Evolutionary conservation across 1,140 invertebrate genomes (phyloP).

Genomic region (Zaprionus inermis): DNA sequence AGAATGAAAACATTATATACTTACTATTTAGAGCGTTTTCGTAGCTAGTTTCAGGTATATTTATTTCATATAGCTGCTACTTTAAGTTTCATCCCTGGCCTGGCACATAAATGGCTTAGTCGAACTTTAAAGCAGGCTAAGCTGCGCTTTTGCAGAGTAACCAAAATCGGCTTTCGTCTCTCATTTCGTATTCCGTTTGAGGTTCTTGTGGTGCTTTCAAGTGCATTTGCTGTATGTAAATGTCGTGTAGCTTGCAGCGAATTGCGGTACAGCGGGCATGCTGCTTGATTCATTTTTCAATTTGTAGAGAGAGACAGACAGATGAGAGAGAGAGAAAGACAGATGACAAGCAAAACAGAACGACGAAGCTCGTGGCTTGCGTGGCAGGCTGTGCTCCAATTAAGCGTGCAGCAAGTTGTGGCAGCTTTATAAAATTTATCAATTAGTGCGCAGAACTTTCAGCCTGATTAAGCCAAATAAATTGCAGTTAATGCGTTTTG

Average conservation of each 20-base stretch:
- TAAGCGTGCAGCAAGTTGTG: conserved; percentile 32
- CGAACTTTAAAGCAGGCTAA: not conserved
- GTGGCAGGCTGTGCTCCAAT: conserved; percentile 37
- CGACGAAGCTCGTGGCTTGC: not conserved
- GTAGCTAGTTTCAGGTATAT: not conserved
- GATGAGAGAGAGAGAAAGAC: not conserved
- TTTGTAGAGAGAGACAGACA: conserved; percentile 27
- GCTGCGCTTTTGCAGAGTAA: not conserved
- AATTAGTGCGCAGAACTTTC: conserved; percentile 56
- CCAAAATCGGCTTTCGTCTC: conserved; percentile 1
- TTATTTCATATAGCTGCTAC: too few relatives aligned
- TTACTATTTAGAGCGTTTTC: not conserved
- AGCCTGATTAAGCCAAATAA: conserved; percentile 63
- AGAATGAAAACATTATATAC: too few relatives aligned
- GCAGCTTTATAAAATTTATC: conserved; percentile 43
- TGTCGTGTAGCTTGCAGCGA: conserved; percentile 46
- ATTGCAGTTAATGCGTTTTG: conserved; percentile 45
- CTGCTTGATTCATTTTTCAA: conserved; percentile 35
- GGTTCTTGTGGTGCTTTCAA: not conserved
- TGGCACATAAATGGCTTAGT: not conserved
- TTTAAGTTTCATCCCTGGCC: not conserved
- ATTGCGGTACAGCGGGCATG: conserved; percentile 26
- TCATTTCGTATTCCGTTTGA: not conserved
- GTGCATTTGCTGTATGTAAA: conserved; percentile 41
- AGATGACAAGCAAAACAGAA: not conserved